Percentiles rank a stretch among this genome's conserved stretches.
phyloP scores from a whole-genome alignment of 2,113 vertebrate genomes.

The Melanerpes formicivorus region DNA sequence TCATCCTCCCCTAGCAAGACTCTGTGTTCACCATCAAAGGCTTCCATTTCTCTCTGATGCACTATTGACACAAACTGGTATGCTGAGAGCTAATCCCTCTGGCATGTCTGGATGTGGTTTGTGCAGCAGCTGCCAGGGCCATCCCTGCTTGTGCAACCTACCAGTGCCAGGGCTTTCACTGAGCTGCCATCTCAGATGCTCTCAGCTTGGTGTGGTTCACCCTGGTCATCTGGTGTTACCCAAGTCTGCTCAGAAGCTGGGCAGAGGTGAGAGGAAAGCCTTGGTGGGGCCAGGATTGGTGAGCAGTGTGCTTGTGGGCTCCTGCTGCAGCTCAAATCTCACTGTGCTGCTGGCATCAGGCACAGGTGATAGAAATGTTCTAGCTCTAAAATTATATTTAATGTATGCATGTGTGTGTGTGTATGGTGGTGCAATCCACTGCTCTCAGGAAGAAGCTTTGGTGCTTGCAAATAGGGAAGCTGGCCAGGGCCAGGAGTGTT shows the following conservation, averaged over 20 bases:
- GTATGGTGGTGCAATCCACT: neutral
- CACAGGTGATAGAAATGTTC: neutral
- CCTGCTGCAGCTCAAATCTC: neutral
- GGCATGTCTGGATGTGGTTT: neutral
- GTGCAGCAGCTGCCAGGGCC: rapidly evolving
- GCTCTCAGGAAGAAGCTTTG: neutral
- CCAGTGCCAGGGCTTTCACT: rapidly evolving
- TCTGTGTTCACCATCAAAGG: neutral
- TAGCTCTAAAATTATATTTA: neutral
- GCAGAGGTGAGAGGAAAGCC: neutral
- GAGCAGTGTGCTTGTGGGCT: rapidly evolving
- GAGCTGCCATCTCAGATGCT: neutral
- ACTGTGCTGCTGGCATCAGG: neutral
- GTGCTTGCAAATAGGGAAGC: neutral
- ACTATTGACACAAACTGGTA: rapidly evolving
- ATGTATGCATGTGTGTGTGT: neutral
- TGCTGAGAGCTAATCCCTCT: neutral
- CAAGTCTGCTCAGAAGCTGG: neutral
- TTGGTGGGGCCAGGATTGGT: neutral
- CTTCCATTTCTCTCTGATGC: neutral
- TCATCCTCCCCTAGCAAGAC: neutral
- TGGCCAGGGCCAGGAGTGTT: neutral
- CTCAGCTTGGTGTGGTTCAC: neutral
- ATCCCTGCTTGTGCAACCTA: neutral
- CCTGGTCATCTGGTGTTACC: neutral